Percentiles rank a stretch among this genome's conserved stretches.
These are phyloP conservation scores for Laticauda colubrina DNA, from an alignment of 2,113 vertebrate species.

Conservation along the genomic window DNA sequence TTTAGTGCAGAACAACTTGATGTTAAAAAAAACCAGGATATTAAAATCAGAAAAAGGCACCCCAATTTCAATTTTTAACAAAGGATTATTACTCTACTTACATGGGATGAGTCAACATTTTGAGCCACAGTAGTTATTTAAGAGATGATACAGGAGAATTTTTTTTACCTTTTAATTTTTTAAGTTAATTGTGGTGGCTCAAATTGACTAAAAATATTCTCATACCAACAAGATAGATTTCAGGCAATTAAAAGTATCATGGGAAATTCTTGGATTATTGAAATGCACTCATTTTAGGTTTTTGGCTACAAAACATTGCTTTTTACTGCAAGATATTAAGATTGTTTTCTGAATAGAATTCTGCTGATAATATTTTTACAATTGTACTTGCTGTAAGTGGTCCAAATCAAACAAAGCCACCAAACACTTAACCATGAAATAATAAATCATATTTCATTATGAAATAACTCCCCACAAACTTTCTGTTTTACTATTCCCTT, in stretches of 20 bases:
- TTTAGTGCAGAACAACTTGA: not conserved
- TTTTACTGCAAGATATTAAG: not conserved
- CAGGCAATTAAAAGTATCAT: not conserved
- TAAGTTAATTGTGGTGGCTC: not conserved
- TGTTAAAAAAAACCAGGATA: not conserved
- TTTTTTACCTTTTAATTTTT: not conserved
- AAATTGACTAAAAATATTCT: not conserved
- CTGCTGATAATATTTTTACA: not conserved
- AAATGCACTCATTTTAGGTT: not conserved
- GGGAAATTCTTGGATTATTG: not conserved
- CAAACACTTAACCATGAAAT: not conserved
- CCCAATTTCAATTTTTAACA: not conserved
- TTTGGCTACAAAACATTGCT: not conserved
- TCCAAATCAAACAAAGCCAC: not conserved
- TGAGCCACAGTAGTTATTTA: not conserved
- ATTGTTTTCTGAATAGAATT: not conserved
- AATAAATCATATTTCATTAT: not conserved
- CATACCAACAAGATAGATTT: not conserved
- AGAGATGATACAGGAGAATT: not conserved
- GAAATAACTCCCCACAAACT: not conserved
- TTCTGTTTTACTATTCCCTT: not conserved
- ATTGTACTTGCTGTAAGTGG: not conserved
- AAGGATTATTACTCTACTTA: not conserved
- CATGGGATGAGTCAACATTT: not conserved
- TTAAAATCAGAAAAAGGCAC: not conserved